These are phyloP conservation scores for Chamaetylas fuelleborni DNA, from an alignment of 2,113 vertebrate species.

Conservation along the genomic window DNA sequence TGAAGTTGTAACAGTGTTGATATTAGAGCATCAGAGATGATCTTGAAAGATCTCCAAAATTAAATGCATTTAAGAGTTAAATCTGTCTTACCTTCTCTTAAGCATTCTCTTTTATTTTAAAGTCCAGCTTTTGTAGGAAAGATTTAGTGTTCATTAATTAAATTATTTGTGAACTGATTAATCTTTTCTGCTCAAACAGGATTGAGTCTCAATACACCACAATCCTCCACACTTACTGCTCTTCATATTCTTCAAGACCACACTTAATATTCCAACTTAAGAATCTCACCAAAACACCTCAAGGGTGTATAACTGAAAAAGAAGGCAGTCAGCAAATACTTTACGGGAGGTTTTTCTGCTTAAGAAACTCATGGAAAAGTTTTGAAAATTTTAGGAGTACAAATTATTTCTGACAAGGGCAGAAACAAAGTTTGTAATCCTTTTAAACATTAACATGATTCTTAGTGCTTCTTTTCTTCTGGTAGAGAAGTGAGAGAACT, in stretches of 20 bases:
- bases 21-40: slow-evolving; percentile 14
- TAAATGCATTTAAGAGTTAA: slow-evolving; percentile 32
- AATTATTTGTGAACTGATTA: slow-evolving; percentile 9
- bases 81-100: neutral
- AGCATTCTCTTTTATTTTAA: neutral
- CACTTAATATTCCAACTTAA: slow-evolving; percentile 38
- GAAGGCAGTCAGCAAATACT: slow-evolving; percentile 42
- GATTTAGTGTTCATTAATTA: slow-evolving; percentile 40
- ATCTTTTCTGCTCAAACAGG: slow-evolving; percentile 43
- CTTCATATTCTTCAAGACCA: slow-evolving; percentile 60
- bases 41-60: slow-evolving; percentile 25
- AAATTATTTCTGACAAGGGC: slow-evolving; percentile 50
- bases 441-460: neutral
- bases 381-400: slow-evolving; percentile 38
- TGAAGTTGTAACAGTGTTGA: slow-evolving; percentile 4
- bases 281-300: slow-evolving; percentile 26
- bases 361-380: neutral
- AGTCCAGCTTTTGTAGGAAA: slow-evolving; percentile 5
- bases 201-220: slow-evolving; percentile 44
- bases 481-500: neutral
- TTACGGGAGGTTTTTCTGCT: neutral
- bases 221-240: slow-evolving; percentile 51
- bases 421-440: slow-evolving; percentile 23
- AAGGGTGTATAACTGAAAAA: slow-evolving; percentile 30
- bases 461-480: neutral